A percentile compares a stretch with the other conserved stretches of the same genome.
phyloP scores from a whole-genome alignment of 1,140 invertebrate genomes.

The Drosophila equinoxialis region DNA sequence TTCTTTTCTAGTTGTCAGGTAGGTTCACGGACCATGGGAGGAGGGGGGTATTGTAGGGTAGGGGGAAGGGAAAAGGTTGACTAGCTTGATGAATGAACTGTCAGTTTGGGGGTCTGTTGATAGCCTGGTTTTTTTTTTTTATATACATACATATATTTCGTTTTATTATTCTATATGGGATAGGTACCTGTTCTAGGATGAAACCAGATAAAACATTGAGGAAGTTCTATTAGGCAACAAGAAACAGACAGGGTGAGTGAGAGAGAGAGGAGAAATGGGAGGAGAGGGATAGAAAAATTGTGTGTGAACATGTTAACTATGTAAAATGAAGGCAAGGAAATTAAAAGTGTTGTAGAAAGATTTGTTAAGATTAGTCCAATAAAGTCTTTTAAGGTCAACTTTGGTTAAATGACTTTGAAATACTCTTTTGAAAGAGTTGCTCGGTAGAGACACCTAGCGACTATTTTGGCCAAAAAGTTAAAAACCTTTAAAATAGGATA shows the following conservation, averaged over 20 bases:
- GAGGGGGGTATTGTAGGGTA: too few relatives aligned
- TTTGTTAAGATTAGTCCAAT: conserved; percentile 7
- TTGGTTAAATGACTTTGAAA: neutral
- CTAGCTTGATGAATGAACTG: conserved; percentile 51
- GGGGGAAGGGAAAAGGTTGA: conserved; percentile 22
- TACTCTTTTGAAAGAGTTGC: neutral
- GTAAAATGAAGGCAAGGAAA: neutral
- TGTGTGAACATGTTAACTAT: conserved; percentile 11
- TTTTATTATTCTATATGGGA: neutral
- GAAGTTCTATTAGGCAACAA: neutral
- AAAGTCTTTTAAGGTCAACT: neutral
- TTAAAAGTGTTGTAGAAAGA: conserved; percentile 8
- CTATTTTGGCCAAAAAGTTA: too few relatives aligned
- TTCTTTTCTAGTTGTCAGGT: conserved; percentile 24
- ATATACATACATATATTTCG: too few relatives aligned
- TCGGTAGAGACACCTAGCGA: conserved; percentile 8
- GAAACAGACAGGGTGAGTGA: neutral
- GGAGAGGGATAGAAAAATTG: neutral
- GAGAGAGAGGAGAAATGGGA: neutral
- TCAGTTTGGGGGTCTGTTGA: conserved; percentile 31
- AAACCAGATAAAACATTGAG: neutral
- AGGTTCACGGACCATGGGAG: neutral
- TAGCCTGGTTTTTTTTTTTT: conserved; percentile 14
- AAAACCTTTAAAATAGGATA: too few relatives aligned
- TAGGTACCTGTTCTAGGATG: conserved; percentile 36